Conservation (phyloP, 2,113 vertebrate genomes). For the Tetraodon nigroviridis region DNA sequence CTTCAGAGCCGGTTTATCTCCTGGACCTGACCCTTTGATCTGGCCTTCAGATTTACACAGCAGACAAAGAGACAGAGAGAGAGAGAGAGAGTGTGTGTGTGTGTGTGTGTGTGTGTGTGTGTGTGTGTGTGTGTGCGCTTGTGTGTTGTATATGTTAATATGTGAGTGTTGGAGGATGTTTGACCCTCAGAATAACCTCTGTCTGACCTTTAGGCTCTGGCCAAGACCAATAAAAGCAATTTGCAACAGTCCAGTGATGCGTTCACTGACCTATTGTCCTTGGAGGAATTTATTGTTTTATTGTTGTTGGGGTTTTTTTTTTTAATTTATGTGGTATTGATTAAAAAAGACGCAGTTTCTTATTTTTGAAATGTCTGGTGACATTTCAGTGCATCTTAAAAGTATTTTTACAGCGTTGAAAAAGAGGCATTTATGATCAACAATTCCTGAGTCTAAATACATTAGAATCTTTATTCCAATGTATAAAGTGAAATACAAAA, state of each 20-base stretch:
- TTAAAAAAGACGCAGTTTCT: background rate
- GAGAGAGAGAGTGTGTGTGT: conserved; percentile 19
- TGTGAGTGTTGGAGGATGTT: conserved; percentile 33
- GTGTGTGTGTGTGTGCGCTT: conserved; percentile 19
- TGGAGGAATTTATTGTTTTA: too few relatives aligned
- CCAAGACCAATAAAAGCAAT: conserved; percentile 64
- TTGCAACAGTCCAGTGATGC: conserved; percentile 54
- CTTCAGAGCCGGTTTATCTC: conserved; percentile 68
- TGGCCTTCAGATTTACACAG: conserved; percentile 65
- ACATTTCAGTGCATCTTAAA: background rate
- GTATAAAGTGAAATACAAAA: background rate
- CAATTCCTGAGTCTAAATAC: too few relatives aligned
- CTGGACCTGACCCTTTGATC: conserved; percentile 70
- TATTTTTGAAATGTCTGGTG: background rate
- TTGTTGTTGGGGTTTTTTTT: too few relatives aligned
- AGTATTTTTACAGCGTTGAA: too few relatives aligned
- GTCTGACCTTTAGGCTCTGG: conserved; percentile 53
- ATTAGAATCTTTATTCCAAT: background rate
- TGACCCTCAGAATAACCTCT: conserved; percentile 45
- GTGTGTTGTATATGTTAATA: conserved; percentile 12
- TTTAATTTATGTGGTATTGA: background rate
- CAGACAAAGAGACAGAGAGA: conserved; percentile 44
- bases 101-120: conserved; percentile 20
- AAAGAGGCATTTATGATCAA: too few relatives aligned
- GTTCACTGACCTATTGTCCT: conserved; percentile 17